These are phyloP conservation scores for Cairina moschata DNA, from an alignment of 2,113 vertebrate genomes.

Conservation along the genomic window DNA sequence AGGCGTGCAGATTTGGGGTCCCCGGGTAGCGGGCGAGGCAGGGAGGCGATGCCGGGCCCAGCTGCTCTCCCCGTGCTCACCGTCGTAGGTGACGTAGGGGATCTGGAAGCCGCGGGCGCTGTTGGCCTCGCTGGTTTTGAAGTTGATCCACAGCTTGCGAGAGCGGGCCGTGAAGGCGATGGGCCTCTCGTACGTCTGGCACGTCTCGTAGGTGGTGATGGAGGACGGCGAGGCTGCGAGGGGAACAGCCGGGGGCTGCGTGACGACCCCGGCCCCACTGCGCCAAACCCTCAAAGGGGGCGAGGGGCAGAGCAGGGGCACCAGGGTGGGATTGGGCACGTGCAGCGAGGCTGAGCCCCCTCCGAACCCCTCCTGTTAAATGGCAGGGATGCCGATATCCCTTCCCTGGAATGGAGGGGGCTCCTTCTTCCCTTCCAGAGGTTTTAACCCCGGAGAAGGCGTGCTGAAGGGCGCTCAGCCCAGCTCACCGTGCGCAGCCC, in stretches of 20 bases:
- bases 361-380: neutral
- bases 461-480: neutral
- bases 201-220: constrained; percentile 98
- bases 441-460: neutral
- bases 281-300: neutral
- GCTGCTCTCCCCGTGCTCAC: constrained; percentile 65
- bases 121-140: constrained; percentile 97
- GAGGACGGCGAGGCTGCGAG: constrained; percentile 91
- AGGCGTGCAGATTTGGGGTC: accelerated
- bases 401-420: neutral
- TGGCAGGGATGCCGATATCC: neutral
- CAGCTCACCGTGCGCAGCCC: neutral
- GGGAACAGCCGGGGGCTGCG: neutral
- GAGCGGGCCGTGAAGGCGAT: constrained; percentile 98
- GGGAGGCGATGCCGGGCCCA: neutral
- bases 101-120: constrained; percentile 96
- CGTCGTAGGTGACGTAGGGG: constrained; percentile 96
- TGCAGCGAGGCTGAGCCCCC: neutral
- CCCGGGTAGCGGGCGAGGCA: accelerated
- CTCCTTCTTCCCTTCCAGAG: neutral
- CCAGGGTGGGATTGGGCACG: accelerated
- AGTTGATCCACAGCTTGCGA: constrained; percentile 96
- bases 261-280: neutral
- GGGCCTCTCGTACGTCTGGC: constrained; percentile 96
- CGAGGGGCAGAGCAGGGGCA: neutral